phyloP scores from a whole-genome alignment of 2,797 vertebrate genomes.

The Labeo calbasu region DNA sequence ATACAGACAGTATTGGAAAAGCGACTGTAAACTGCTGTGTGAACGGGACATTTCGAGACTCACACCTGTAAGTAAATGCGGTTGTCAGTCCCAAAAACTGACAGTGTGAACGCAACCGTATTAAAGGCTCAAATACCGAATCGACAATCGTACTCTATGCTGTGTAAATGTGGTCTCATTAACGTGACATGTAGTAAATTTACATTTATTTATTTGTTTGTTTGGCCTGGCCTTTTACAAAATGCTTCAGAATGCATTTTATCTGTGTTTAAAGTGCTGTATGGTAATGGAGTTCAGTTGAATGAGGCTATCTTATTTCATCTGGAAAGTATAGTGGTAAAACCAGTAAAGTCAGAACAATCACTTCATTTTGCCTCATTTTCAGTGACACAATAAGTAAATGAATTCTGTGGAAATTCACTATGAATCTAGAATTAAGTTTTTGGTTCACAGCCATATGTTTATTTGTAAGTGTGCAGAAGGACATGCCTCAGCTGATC shows the following conservation, averaged over 20 bases:
- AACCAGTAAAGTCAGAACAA: constrained; percentile 51
- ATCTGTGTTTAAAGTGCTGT: constrained; percentile 49
- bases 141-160: too few relatives aligned
- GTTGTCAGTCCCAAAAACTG: too few relatives aligned
- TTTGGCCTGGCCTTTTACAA: constrained; percentile 29
- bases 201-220: not conserved
- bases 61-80: too few relatives aligned
- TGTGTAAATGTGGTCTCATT: too few relatives aligned
- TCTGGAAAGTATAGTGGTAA: constrained; percentile 37
- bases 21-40: too few relatives aligned
- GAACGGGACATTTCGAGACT: too few relatives aligned
- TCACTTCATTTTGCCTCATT: constrained; percentile 30
- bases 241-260: constrained; percentile 23
- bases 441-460: not conserved
- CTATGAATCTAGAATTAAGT: not conserved
- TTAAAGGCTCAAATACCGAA: too few relatives aligned
- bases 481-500: constrained; percentile 17
- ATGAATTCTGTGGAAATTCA: constrained; percentile 7
- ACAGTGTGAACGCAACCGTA: too few relatives aligned
- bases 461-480: not conserved
- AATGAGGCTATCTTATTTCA: constrained; percentile 44
- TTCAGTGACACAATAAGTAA: constrained; percentile 9
- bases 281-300: constrained; percentile 43
- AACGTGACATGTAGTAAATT: not conserved
- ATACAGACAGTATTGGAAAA: too few relatives aligned